These are phyloP conservation scores for Fukomys damarensis DNA, from an alignment of 2,113 vertebrate species.

Conservation along the genomic window DNA sequence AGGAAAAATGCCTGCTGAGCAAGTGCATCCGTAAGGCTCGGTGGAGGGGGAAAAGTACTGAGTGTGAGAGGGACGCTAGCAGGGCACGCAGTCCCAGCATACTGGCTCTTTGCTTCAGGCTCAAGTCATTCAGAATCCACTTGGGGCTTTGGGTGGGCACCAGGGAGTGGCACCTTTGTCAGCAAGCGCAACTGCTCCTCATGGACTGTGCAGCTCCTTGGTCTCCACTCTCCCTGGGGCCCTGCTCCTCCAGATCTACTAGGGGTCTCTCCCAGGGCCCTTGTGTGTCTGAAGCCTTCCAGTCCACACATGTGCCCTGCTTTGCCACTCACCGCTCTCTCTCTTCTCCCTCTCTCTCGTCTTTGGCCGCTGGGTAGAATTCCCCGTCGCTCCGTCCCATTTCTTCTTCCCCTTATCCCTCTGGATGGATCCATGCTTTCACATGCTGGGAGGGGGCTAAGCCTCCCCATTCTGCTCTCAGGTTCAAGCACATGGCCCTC, in stretches of 20 bases:
- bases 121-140: neutral
- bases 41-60: neutral
- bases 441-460: neutral
- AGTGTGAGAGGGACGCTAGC: neutral
- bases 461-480: neutral
- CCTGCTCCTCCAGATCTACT: neutral
- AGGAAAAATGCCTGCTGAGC: neutral
- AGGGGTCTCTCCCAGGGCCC: neutral
- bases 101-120: neutral
- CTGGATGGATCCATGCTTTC: neutral
- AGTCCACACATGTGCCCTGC: neutral
- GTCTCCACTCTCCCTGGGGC: too few species aligned
- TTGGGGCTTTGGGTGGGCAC: too few species aligned
- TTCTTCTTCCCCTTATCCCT: accelerated
- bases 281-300: too few species aligned
- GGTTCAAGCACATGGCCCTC: accelerated
- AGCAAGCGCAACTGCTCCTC: neutral
- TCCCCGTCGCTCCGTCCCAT: too few species aligned
- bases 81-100: neutral
- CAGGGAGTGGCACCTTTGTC: neutral
- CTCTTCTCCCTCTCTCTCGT: neutral
- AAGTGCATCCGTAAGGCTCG: neutral
- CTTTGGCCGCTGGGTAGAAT: neutral
- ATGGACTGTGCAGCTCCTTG: neutral
- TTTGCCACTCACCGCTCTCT: too few species aligned